phyloP scores from a whole-genome alignment of 2,113 vertebrate genomes.

The Otus sunia region DNA sequence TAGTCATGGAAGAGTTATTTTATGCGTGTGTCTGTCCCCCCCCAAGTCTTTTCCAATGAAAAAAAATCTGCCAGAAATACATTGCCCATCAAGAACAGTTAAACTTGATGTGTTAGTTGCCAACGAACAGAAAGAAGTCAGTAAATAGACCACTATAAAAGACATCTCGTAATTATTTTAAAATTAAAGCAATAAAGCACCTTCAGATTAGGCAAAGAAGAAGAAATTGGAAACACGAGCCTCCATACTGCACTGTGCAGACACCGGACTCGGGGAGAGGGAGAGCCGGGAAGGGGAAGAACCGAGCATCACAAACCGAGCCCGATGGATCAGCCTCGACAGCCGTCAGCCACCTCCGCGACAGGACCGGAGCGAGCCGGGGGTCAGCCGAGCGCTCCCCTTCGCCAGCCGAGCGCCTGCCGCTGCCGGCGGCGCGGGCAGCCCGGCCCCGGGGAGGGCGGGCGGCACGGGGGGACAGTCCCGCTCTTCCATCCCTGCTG shows the following conservation, averaged over 20 bases:
- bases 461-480: background rate
- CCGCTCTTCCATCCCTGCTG: slow-evolving; percentile 17
- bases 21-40: background rate
- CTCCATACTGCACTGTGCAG: background rate
- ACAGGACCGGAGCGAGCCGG: background rate
- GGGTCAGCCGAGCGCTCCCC: background rate
- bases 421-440: background rate
- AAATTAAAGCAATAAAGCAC: background rate
- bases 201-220: background rate
- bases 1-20: background rate
- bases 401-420: background rate
- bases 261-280: background rate
- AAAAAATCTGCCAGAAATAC: background rate
- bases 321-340: background rate
- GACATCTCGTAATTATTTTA: background rate
- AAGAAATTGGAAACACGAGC: background rate
- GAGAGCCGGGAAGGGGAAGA: background rate
- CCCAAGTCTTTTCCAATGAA: background rate
- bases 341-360: background rate
- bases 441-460: background rate
- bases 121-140: background rate
- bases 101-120: background rate
- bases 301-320: background rate
- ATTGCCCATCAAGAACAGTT: background rate
- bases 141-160: background rate